Conservation (phyloP, 1,140 invertebrate genomes). For the Trichonephila inaurata region DNA sequence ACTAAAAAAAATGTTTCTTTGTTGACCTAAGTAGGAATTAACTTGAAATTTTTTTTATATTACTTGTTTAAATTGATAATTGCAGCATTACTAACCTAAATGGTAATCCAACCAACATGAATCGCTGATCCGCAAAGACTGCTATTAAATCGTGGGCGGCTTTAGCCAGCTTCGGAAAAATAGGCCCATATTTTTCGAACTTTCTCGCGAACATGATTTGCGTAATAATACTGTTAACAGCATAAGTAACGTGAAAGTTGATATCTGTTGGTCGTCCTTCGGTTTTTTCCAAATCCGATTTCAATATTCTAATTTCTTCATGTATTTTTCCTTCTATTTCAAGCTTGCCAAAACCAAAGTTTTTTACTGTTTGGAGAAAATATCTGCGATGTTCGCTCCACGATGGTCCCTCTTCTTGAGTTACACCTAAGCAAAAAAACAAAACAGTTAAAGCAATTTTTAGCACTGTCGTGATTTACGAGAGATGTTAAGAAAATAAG, state of each 20-base stretch:
- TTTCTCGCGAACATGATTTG: slow-evolving; percentile 73
- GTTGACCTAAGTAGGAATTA: too few species aligned
- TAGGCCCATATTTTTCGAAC: slow-evolving; percentile 72
- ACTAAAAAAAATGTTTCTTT: too few species aligned
- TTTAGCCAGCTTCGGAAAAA: slow-evolving; percentile 45
- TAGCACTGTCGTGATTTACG: too few species aligned
- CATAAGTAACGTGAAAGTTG: slow-evolving; percentile 24
- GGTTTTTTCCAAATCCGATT: slow-evolving; percentile 72
- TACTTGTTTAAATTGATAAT: background rate
- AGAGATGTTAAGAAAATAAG: too few species aligned
- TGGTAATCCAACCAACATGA: slow-evolving; percentile 23
- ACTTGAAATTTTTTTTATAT: background rate
- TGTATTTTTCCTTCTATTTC: slow-evolving; percentile 87
- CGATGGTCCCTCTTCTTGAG: slow-evolving; percentile 84
- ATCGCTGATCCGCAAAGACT: slow-evolving; percentile 9
- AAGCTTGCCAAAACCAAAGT: slow-evolving; percentile 88
- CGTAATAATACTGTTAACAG: slow-evolving; percentile 71
- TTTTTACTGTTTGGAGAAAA: slow-evolving; percentile 85
- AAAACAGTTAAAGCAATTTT: too few species aligned
- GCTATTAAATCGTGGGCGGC: slow-evolving; percentile 33
- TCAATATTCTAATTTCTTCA: slow-evolving; percentile 78
- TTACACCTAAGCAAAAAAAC: slow-evolving; percentile 44
- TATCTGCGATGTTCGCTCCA: slow-evolving; percentile 90
- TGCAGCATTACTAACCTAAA: background rate
- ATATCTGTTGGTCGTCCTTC: slow-evolving; percentile 19